phyloP scores from a whole-genome alignment of 2,888 invertebrate genomes.

The Stenotaenia linearis region DNA sequence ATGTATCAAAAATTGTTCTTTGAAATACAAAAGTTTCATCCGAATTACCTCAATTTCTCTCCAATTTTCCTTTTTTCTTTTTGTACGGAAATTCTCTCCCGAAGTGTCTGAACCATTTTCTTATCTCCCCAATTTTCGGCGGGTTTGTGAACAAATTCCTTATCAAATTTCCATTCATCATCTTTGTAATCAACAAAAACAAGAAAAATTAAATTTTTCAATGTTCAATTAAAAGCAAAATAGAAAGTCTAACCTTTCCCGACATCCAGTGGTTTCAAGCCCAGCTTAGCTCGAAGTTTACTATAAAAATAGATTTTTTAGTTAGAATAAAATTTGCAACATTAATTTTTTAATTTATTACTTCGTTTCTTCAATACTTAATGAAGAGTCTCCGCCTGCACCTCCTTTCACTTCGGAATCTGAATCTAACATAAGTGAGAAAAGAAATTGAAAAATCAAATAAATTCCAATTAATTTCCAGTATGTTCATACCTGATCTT shows the following conservation, averaged over 20 bases:
- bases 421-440: background rate
- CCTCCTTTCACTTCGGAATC: background rate
- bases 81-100: slow-evolving; percentile 67
- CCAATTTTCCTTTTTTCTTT: slow-evolving; percentile 74
- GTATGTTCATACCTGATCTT: background rate
- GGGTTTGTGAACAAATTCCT: slow-evolving; percentile 53
- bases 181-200: slow-evolving; percentile 41
- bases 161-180: slow-evolving; percentile 56
- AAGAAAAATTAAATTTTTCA: too few relatives aligned
- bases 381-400: slow-evolving; percentile 33
- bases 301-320: slow-evolving; percentile 58
- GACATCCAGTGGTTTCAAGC: slow-evolving; percentile 82
- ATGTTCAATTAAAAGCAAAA: background rate
- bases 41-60: slow-evolving; percentile 57
- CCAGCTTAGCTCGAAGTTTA: slow-evolving; percentile 82
- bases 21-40: too few relatives aligned
- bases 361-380: slow-evolving; percentile 39
- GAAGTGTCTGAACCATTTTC: slow-evolving; percentile 70
- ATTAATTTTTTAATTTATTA: slow-evolving; percentile 29
- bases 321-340: background rate
- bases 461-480: background rate
- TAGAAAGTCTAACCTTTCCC: slow-evolving; percentile 41
- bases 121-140: slow-evolving; percentile 55
- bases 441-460: background rate
- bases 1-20: too few relatives aligned